phyloP scores from a whole-genome alignment of 1,140 invertebrate genomes.

The Gonioctena quinquepunctata region DNA sequence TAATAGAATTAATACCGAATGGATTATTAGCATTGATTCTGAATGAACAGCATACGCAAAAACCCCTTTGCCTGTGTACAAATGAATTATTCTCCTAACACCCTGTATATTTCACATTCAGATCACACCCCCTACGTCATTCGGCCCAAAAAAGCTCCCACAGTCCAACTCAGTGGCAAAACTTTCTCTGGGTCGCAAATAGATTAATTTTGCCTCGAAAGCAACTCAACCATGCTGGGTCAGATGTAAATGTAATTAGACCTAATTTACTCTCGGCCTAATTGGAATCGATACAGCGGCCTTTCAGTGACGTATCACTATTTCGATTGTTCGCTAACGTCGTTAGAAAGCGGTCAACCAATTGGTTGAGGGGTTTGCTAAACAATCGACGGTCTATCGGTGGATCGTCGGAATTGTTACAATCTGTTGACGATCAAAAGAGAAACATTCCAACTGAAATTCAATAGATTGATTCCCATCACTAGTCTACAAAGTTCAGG shows the following conservation, averaged over 20 bases:
- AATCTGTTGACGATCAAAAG: no score
- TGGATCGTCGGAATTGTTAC: no score
- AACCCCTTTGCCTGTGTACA: no score
- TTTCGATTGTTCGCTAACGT: not conserved
- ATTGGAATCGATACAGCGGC: conserved; percentile 7
- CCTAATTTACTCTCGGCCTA: conserved; percentile 3
- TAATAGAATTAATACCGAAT: no score
- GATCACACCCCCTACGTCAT: not conserved
- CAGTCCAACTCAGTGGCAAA: not conserved
- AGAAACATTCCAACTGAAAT: no score
- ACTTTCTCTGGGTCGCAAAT: not conserved
- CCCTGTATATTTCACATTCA: no score
- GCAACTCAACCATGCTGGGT: not conserved
- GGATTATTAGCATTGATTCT: no score
- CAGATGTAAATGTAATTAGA: conserved; percentile 14
- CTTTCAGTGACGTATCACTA: not conserved
- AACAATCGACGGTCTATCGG: no score
- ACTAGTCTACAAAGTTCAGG: no score
- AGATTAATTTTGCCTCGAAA: not conserved
- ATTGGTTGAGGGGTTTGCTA: not conserved
- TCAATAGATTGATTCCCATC: no score
- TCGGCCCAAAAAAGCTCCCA: not conserved
- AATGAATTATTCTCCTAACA: no score
- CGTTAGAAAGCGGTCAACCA: not conserved
- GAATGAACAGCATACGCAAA: no score